Evolutionary conservation across 2,797 vertebrate species (phyloP), one percentile per base, ranked within the genome.

Genomic region (Paramormyrops hopkinsi): DNA sequence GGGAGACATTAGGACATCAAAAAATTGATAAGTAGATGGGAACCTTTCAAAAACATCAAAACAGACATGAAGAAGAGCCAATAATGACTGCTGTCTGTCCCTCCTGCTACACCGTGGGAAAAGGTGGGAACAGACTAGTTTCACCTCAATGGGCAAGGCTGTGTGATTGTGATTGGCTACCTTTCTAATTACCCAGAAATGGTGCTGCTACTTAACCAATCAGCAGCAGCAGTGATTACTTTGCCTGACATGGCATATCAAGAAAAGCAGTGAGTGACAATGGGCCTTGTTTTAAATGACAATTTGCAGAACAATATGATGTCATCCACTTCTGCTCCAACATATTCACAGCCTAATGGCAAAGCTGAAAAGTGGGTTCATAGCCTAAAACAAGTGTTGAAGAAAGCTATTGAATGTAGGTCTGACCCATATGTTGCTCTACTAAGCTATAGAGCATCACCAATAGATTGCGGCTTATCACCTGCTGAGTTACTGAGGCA

Each of bases 381-480:
- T 14, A 69, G 22, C 62, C 25, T 33, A 69, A 25, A 69, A 33
- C 25, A 69, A 14, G 22, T 33, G 65, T 69, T 33, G 62, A 69
- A 69, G 62, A 33, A 69, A 69, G 29, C 9, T 14, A 33, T 0
- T 69, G 62, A 69, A 33, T 11, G 22, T 69, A 69, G 65, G 65
- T 33, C 65, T 29, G 25, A 69, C 65, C 65, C 65, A 69, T 51
- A 12, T 46, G 46, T 51, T 48, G 82, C 46, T 85, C 22, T 51
- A 22, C 82, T 85, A 22, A 85, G n/a, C 46, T 85, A 85, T 14
- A 85, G 46, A 51, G 46, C 82, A 25, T 85, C 82, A 85, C 82
- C 82, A 11, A 22, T 51, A 50, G 44, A 48, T 44, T 85, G 82
- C n/a, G 3, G 82, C 9, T 22, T 50, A 22, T 85, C 82, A 17